Percentiles rank a stretch among this genome's conserved stretches.
These are phyloP conservation scores for Piezodorus guildinii DNA, from an alignment of 1,140 invertebrate species.

Conservation along the genomic window DNA sequence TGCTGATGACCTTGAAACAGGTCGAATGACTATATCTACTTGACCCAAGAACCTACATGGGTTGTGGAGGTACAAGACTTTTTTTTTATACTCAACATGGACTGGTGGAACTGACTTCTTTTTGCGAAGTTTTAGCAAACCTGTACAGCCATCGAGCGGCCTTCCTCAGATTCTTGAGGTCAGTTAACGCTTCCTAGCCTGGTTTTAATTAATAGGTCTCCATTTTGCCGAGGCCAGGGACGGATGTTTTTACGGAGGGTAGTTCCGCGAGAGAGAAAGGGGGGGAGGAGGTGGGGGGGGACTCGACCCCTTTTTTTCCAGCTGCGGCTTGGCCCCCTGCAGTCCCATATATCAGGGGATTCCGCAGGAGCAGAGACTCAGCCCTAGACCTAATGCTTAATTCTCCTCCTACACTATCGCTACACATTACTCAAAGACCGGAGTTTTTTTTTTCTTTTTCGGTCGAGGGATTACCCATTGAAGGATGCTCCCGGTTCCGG, in stretches of 20 bases:
- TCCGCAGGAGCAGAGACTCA: neutral
- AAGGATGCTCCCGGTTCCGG: constrained; percentile 8
- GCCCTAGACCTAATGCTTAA: constrained; percentile 5
- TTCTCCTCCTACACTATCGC: constrained; percentile 10
- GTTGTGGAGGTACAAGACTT: too few species aligned
- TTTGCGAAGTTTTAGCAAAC: too few species aligned
- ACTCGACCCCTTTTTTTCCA: neutral
- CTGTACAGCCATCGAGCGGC: too few species aligned
- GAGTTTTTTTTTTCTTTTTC: neutral
- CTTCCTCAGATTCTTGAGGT: too few species aligned
- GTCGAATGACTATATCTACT: too few species aligned
- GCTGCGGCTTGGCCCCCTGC: neutral
- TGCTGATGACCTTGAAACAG: too few species aligned
- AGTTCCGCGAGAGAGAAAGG: neutral
- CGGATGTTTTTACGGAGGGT: constrained; percentile 14
- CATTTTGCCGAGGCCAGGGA: constrained; percentile 2
- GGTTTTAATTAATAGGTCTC: constrained; percentile 9
- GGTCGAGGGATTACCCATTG: constrained; percentile 10
- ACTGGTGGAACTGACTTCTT: too few species aligned
- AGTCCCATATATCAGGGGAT: constrained; percentile 14
- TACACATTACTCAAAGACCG: constrained; percentile 14
- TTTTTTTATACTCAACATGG: too few species aligned
- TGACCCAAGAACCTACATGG: too few species aligned
- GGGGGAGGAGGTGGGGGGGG: neutral
- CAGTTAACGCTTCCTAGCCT: neutral